These are phyloP conservation scores for Drosophila nigrodunni DNA, from an alignment of 1,140 invertebrate species.

Conservation along the genomic window DNA sequence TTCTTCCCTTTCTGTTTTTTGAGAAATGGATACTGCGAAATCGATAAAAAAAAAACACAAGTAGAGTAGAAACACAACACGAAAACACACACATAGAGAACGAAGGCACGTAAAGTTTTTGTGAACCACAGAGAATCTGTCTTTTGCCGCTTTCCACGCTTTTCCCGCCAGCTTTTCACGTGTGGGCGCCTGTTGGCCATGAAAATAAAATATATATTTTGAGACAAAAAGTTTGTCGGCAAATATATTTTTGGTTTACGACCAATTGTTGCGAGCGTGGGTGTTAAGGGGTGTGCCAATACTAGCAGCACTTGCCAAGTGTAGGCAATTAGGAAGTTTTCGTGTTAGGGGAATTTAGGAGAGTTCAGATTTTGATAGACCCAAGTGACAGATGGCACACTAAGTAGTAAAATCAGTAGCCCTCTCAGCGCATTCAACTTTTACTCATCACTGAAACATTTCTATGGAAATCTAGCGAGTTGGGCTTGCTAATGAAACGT, in stretches of 20 bases:
- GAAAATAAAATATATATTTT: slow-evolving; percentile 29
- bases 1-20: background rate
- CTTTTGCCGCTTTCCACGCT: background rate
- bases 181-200: slow-evolving; percentile 21
- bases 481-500: background rate
- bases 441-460: background rate
- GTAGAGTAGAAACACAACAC: background rate
- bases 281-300: background rate
- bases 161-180: background rate
- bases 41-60: slow-evolving; percentile 55
- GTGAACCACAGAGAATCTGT: slow-evolving; percentile 1
- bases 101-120: slow-evolving; percentile 61
- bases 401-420: slow-evolving; percentile 27
- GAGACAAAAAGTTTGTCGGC: slow-evolving; percentile 61
- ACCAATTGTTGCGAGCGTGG: background rate
- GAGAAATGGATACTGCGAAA: slow-evolving; percentile 30
- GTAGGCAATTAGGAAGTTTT: slow-evolving; percentile 41
- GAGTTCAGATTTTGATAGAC: background rate
- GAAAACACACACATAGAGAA: background rate
- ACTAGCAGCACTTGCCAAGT: slow-evolving; percentile 12
- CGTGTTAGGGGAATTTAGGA: background rate
- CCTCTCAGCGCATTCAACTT: slow-evolving; percentile 32
- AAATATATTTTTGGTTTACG: slow-evolving; percentile 54
- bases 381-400: slow-evolving; percentile 39
- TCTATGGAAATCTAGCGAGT: background rate